Evolutionary conservation across 1,140 invertebrate species (phyloP), one percentile per base, ranked within the genome.

Genomic region (Batillaria attramentaria): DNA sequence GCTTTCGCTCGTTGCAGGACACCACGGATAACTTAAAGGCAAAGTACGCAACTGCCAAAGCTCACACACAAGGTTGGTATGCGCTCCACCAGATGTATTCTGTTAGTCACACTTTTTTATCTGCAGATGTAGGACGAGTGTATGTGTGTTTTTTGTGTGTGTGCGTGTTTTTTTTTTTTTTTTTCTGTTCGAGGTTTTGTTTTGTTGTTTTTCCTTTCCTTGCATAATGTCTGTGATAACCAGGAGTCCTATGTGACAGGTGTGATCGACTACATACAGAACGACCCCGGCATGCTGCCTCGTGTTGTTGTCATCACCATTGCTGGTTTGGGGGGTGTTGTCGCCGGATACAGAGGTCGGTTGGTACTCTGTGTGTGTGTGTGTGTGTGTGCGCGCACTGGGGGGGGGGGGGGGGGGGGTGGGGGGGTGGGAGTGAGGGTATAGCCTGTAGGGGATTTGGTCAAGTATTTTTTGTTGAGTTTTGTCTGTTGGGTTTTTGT

Each of bases 301-400:
- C 83, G 86, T 54, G 83, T 83, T 70, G 85, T 77, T 28, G 84
- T 89, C 31, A 89, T 91, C 50, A 87, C 88, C 10, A 79, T 87
- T 2, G 86, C 88, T 60, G 90, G 88, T 42, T 78, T 91, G 24
- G 85, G 85, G n/a, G 89, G 89, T 42, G 79, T 89, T 0, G 80
- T 90, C 8, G 79, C 86, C 42, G 88, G 86, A 20, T 86, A 85
- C 37, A 84, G 81, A 83, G 81, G 87, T 86, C 72, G 62, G 79
- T 66, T 39, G 1, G 6, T 13, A 35, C 16, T 8, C 18, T 65
- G 60, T 24, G 10, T 50, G 60, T 65, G 6, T 16, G 60, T 65
- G 6, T 8, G 18, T 28, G 31, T 28, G 8, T 16, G 28, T 65
- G 6, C 60, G 10, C 6, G 6, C 6, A 31, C 6, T 24, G 39